phyloP scores from a whole-genome alignment of 2,888 invertebrate genomes.

The Silvanus unidentatus region DNA sequence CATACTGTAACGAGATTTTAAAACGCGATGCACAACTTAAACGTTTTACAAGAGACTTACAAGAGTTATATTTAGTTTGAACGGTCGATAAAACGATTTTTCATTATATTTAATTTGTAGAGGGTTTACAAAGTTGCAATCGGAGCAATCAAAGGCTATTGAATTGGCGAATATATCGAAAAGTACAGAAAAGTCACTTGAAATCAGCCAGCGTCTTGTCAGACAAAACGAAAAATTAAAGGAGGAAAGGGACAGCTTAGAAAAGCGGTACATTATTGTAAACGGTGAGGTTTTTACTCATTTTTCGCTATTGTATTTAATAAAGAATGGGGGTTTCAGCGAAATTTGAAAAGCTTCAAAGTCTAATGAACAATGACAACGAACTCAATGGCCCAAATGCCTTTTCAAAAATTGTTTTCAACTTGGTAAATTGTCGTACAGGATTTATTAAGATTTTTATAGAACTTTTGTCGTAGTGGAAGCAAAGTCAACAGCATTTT shows the following conservation, averaged over 20 bases:
- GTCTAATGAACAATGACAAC: slow-evolving; percentile 12
- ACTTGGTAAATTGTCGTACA: slow-evolving; percentile 14
- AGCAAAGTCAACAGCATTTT: slow-evolving; percentile 15
- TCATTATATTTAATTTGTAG: slow-evolving; percentile 13
- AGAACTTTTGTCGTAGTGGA: slow-evolving; percentile 19
- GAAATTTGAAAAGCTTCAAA: slow-evolving; percentile 20
- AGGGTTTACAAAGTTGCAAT: slow-evolving; percentile 19
- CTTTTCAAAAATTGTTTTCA: slow-evolving; percentile 15
- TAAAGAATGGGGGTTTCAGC: slow-evolving; percentile 13
- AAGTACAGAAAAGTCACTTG: slow-evolving; percentile 16
- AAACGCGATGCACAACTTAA: slow-evolving; percentile 25
- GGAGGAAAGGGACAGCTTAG: slow-evolving; percentile 21
- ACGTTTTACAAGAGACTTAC: slow-evolving; percentile 19
- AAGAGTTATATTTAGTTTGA: slow-evolving; percentile 14
- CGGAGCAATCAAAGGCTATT: slow-evolving; percentile 13
- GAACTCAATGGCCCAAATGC: slow-evolving; percentile 15
- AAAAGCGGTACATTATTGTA: slow-evolving; percentile 23
- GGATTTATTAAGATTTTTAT: not conserved
- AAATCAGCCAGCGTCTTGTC: slow-evolving; percentile 18
- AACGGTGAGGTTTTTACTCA: slow-evolving; percentile 18
- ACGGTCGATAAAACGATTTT: too few species aligned
- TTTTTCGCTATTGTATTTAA: too few species aligned
- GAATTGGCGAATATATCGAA: slow-evolving; percentile 19
- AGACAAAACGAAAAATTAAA: slow-evolving; percentile 19
- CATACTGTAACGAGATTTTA: slow-evolving; percentile 26